Percentiles rank a stretch among this genome's conserved stretches.
Evolutionary conservation across 2,888 invertebrate genomes (phyloP).

Genomic region (Dyspetes luteomarginatus): DNA sequence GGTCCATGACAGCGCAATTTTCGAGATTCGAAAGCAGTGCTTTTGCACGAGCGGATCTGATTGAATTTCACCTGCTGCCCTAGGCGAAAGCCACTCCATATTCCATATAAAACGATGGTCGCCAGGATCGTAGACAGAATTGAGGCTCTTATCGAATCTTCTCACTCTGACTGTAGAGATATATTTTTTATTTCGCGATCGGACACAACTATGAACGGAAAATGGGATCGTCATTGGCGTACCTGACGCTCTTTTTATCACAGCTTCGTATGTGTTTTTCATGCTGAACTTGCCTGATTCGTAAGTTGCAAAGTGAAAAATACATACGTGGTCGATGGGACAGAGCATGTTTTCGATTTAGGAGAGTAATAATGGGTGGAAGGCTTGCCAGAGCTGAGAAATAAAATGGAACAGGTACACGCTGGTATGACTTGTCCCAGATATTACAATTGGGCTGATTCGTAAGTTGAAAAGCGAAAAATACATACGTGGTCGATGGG

Average conservation of each 20-base stretch:
- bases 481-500: too few relatives aligned
- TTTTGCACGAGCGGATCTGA: slow-evolving; percentile 56
- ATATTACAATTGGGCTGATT: slow-evolving; percentile 30
- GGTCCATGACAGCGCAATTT: slow-evolving; percentile 72
- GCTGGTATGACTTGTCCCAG: too few relatives aligned
- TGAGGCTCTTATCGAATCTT: slow-evolving; percentile 37
- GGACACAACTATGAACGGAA: background rate
- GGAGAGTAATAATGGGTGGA: too few relatives aligned
- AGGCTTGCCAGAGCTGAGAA: too few relatives aligned
- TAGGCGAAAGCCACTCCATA: slow-evolving; percentile 37
- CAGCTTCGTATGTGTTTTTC: background rate
- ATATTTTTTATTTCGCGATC: slow-evolving; percentile 39
- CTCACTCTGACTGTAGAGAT: background rate
- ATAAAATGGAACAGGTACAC: too few relatives aligned
- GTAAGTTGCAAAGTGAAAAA: background rate
- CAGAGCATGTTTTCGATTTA: too few relatives aligned
- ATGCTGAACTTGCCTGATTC: slow-evolving; percentile 19
- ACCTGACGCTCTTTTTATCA: background rate
- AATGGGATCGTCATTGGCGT: slow-evolving; percentile 2
- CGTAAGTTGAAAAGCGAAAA: background rate
- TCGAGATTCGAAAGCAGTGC: slow-evolving; percentile 64
- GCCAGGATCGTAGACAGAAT: slow-evolving; percentile 33
- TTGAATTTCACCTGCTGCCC: slow-evolving; percentile 59
- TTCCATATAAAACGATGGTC: slow-evolving; percentile 52
- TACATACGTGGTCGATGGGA: too few relatives aligned